Evolutionary conservation across 2,888 invertebrate species (phyloP), one percentile per base, ranked within the genome.

Genomic region (Dasypogon diadema): DNA sequence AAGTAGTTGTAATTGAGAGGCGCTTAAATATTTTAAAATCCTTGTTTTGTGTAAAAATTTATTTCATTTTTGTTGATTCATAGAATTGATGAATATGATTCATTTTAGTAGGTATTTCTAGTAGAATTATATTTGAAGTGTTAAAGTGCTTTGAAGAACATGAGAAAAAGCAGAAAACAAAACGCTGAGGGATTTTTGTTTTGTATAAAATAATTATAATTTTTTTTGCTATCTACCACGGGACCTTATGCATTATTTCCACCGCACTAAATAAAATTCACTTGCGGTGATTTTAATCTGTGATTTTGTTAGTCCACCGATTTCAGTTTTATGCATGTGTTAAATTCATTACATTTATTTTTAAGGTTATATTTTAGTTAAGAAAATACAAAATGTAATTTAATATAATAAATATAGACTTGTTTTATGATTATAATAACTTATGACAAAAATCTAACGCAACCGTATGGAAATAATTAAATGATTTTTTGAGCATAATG

Each of bases 271-370:
- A 75, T 42, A 56, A 42, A 60, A 70, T 46, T 74, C 22, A 51
- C 34, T 60, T 73, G 48, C 75, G 74, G 75, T 76, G 72, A 60
- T 70, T 74, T 68, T 75, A 75, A 77, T 77, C 77, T 77, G 77
- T 77, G 77, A 77, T 77, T 77, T 76, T 76, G 55, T 76, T 77
- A 77, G 77, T 77, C 75, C 77, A 77, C 75, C 77, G 75, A 74
- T 76, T 75, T 70, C 65, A 74, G 65, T 72, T 76, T 72, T 70
- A 54, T 70, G 51, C 34, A 54, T 21, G 54, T 63, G 55, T 56
- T 75, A 77, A 77, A 60, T 77, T 72, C 72, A 70, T 77, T 70
- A 60, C 55, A 73, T 70, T 68, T 65, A 76, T 76, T 76, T 74
- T 76, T 76, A 70, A 70, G 70, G 54, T 54, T 70, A 68, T 68